These are phyloP conservation scores for Volucella bombylans DNA, from an alignment of 2,888 invertebrate genomes.

Conservation along the genomic window DNA sequence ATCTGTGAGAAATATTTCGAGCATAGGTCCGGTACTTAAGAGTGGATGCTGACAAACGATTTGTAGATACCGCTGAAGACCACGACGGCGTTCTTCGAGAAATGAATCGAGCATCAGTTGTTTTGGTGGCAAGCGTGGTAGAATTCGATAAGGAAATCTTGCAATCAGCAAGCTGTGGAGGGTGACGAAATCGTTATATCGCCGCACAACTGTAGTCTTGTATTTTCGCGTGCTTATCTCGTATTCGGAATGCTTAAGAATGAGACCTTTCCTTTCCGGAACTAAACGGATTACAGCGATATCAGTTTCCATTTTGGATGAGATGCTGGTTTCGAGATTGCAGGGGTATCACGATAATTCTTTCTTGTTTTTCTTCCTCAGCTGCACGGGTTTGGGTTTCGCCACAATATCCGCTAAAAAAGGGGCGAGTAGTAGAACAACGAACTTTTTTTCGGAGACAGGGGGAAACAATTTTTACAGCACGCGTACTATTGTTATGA, in stretches of 20 bases:
- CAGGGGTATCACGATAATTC: no score
- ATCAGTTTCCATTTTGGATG: constrained; percentile 73
- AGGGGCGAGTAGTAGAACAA: no score
- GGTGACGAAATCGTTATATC: constrained; percentile 90
- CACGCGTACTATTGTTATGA: no score
- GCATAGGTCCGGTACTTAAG: constrained; percentile 78
- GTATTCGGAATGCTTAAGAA: constrained; percentile 84
- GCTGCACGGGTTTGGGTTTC: no score
- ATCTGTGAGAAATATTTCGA: constrained; percentile 75
- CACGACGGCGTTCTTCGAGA: constrained; percentile 87
- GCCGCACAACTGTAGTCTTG: constrained; percentile 87
- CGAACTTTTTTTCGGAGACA: no score
- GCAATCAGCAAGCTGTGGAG: no score
- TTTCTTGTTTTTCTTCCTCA: no score
- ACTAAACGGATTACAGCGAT: constrained; percentile 87
- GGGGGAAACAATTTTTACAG: no score
- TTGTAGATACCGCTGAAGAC: constrained; percentile 88
- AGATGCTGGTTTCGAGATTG: constrained; percentile 22
- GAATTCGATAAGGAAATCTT: constrained; percentile 89
- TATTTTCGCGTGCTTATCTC: constrained; percentile 84
- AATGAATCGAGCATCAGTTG: constrained; percentile 89
- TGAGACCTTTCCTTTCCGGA: constrained; percentile 89
- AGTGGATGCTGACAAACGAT: constrained; percentile 87
- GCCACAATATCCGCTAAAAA: no score
- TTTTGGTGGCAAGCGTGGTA: constrained; percentile 89